These are phyloP conservation scores for Drosophila orosa DNA, from an alignment of 1,140 invertebrate genomes.

Conservation along the genomic window DNA sequence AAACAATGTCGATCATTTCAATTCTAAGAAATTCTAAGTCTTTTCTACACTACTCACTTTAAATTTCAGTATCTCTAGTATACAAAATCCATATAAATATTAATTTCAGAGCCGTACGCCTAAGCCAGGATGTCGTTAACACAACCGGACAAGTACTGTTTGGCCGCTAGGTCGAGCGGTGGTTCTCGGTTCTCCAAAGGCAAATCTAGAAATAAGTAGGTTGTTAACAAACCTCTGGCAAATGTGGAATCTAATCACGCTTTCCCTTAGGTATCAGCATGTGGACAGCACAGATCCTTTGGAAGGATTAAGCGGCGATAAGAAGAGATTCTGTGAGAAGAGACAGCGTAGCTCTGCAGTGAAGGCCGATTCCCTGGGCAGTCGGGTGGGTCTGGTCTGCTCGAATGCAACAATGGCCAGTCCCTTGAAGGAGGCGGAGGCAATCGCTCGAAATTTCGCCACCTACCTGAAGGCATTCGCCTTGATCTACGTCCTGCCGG, in stretches of 20 bases:
- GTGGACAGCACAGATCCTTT: neutral
- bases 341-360: constrained; percentile 4
- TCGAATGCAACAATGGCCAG: constrained; percentile 5
- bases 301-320: neutral
- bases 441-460: constrained; percentile 31
- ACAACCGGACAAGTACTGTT: neutral
- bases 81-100: constrained; percentile 18
- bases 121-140: constrained; percentile 10
- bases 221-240: neutral
- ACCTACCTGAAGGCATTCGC: constrained; percentile 72
- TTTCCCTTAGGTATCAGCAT: constrained; percentile 1
- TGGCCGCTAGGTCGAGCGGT: neutral
- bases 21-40: neutral
- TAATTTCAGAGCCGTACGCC: neutral
- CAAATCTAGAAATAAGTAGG: constrained; percentile 26
- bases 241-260: neutral
- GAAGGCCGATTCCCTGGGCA: constrained; percentile 45
- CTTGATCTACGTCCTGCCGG: constrained; percentile 68
- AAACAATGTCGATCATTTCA: neutral
- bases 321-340: constrained; percentile 19
- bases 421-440: neutral
- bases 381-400: constrained; percentile 35
- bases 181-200: constrained; percentile 10
- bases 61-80: constrained; percentile 12
- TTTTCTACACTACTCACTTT: constrained; percentile 5